Conservation (phyloP, 1,140 invertebrate species). For the Propsilocerus akamusi region DNA sequence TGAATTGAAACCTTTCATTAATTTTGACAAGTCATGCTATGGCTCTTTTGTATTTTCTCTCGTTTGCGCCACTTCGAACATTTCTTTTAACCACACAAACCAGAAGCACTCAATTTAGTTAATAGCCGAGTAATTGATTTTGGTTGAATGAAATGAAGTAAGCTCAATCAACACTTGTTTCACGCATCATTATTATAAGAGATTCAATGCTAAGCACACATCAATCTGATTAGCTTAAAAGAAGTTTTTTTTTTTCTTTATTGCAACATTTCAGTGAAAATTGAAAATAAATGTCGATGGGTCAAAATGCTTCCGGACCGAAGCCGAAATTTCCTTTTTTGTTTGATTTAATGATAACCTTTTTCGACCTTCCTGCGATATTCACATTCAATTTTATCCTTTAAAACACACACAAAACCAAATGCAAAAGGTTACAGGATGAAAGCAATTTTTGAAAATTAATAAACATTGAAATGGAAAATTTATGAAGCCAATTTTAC, state of each 20-base stretch:
- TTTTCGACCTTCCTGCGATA: neutral
- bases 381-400: neutral
- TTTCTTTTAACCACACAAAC: neutral
- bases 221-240: too few relatives aligned
- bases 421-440: neutral
- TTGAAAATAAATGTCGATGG: neutral
- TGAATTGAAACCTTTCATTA: conserved; percentile 1
- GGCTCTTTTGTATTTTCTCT: neutral
- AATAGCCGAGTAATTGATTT: neutral
- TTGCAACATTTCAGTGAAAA: too few relatives aligned
- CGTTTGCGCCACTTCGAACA: too few relatives aligned
- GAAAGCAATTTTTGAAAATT: conserved; percentile 1
- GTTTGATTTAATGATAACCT: conserved; percentile 1
- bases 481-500: neutral
- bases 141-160: too few relatives aligned
- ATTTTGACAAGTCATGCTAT: conserved; percentile 4
- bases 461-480: conserved; percentile 1
- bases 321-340: neutral
- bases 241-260: too few relatives aligned
- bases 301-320: too few relatives aligned
- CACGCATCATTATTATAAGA: too few relatives aligned
- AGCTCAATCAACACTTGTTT: too few relatives aligned
- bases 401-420: neutral
- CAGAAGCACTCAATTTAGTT: neutral
- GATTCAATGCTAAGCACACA: too few relatives aligned